Base-by-base conservation (phyloP, 1,140 invertebrate genomes). In the Cydia strobilella region DNA sequence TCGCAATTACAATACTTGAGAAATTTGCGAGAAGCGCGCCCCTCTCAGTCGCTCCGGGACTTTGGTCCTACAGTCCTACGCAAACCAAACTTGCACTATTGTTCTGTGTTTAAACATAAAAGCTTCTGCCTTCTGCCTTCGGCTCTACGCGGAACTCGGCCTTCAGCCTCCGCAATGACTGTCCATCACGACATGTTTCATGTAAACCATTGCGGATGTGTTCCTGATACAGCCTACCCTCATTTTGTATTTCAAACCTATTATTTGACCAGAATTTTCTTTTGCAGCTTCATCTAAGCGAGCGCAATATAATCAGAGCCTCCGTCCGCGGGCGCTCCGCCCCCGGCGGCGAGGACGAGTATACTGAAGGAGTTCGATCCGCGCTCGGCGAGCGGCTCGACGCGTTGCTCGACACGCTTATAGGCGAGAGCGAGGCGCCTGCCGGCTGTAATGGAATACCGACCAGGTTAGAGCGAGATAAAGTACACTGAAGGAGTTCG, bases 281-380 rank as follows among this genome's bases (percentile, higher is more conserved):
- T 75, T 42, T 75, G 1, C 83, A 93, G 92, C 80, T 86, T n/a
- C 89, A 93, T 75, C 80, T 93, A 13, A 89, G 86, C 78, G 92
- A 93, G 79, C 90, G 92, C 31, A 93, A 93, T 75, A 88, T 93
- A 80, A 93, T 93, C 63, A 87, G 92, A 6, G 90, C 88, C 18
- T 85, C 82, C 39, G 75, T 91, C 7, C 83, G 91, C 77, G 85
- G 87, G 9, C 84, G 86, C n/a, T 23, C 77, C 35, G 80, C 79
- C 27, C 74, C 86, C 1, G 80, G 79, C 65, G 83, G 81, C 6
- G 91, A 93, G 15, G 90, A 90, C 54, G 90, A 92, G 74, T 93
- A 93, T 82, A 84, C 89, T 13, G 84, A 83, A 13, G 84, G 87
- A 12, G 91, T 92, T 12, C 83, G 86, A 0, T 77, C 78, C 6